Percentiles rank a stretch among this genome's conserved stretches.
These are phyloP conservation scores for Vesta saturnalis DNA, from an alignment of 2,888 invertebrate genomes.

Conservation along the genomic window DNA sequence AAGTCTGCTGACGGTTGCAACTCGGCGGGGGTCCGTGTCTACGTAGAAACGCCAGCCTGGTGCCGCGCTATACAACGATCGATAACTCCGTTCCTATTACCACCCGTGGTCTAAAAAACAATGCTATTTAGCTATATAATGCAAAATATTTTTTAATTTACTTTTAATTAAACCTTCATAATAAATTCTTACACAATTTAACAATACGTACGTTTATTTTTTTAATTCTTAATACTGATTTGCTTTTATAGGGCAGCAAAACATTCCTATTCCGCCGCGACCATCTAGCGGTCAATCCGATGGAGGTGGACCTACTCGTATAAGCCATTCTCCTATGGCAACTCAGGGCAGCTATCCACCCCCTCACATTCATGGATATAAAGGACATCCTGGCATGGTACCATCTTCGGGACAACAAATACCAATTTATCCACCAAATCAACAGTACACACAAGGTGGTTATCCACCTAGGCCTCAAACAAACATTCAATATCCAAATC, in stretches of 20 bases:
- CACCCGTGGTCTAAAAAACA: constrained; percentile 30
- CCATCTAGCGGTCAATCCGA: constrained; percentile 84
- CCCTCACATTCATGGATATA: constrained; percentile 69
- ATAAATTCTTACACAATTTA: background rate
- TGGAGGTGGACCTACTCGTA: constrained; percentile 70
- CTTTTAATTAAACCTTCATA: too few species aligned
- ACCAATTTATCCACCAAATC: constrained; percentile 67
- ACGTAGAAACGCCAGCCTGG: constrained; percentile 44
- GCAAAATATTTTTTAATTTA: too few species aligned
- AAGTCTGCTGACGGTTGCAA: constrained; percentile 28
- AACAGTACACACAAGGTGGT: constrained; percentile 67
- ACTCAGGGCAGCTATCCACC: constrained; percentile 69
- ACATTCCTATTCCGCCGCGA: constrained; percentile 95
- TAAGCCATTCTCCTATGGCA: constrained; percentile 78
- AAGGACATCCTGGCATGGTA: constrained; percentile 68
- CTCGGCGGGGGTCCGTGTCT: constrained; percentile 42
- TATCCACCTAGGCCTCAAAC: constrained; percentile 61
- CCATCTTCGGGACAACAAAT: constrained; percentile 63
- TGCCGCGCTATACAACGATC: constrained; percentile 37
- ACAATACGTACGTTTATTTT: background rate
- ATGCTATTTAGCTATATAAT: background rate
- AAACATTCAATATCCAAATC: constrained; percentile 65
- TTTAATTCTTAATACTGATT: constrained; percentile 13
- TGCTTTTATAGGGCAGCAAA: constrained; percentile 77
- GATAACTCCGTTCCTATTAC: constrained; percentile 34